A percentile compares a stretch with the other conserved stretches of the same genome.
phyloP scores from a whole-genome alignment of 2,113 vertebrate species.

The Rostratula benghalensis region DNA sequence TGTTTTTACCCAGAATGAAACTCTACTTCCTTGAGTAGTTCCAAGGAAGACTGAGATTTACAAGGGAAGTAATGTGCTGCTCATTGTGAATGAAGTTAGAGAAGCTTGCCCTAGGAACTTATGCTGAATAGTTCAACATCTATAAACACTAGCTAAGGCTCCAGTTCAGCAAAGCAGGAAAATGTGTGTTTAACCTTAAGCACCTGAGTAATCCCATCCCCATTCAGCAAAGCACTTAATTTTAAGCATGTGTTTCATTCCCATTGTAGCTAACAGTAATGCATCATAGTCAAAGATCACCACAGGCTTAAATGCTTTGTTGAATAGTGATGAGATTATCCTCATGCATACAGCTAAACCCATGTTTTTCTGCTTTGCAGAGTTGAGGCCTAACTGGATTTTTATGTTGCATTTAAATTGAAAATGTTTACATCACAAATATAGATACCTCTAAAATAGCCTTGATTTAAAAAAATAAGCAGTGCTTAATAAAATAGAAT shows the following conservation, averaged over 20 bases:
- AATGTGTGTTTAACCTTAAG: constrained; percentile 57
- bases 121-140: not conserved
- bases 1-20: not conserved
- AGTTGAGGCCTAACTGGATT: not conserved
- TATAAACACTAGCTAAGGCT: constrained; percentile 1
- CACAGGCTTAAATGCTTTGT: constrained; percentile 22
- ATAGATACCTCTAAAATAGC: not conserved
- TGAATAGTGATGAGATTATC: constrained; percentile 50
- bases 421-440: not conserved
- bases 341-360: not conserved
- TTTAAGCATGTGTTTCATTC: constrained; percentile 50
- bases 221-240: constrained; percentile 48
- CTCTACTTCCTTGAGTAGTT: not conserved
- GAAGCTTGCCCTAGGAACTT: not conserved
- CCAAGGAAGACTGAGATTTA: not conserved
- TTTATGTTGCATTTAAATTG: not conserved
- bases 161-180: constrained; percentile 50
- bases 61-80: not conserved
- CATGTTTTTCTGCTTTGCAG: not conserved
- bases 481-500: constrained; percentile 17
- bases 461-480: not conserved
- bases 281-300: constrained; percentile 49
- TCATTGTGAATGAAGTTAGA: not conserved
- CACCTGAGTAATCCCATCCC: constrained; percentile 45
- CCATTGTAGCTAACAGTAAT: constrained; percentile 36